Evolutionary conservation across 2,888 invertebrate species (phyloP).

Genomic region (Empis livida): DNA sequence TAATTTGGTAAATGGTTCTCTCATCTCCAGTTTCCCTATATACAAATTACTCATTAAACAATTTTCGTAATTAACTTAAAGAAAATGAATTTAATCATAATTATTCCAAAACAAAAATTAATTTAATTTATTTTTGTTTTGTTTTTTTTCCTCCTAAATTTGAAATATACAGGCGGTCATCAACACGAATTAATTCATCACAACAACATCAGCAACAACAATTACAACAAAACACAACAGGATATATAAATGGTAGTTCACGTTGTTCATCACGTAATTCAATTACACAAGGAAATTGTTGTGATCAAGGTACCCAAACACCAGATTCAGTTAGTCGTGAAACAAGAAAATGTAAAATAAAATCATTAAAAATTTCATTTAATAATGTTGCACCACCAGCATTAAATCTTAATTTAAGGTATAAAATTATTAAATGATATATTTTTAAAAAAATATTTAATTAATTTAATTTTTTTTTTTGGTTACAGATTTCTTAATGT

Average conservation of each 20-base stretch:
- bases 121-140: neutral
- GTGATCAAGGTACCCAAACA: slow-evolving; percentile 60
- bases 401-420: slow-evolving; percentile 47
- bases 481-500: slow-evolving; percentile 55
- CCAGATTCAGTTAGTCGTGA: slow-evolving; percentile 57
- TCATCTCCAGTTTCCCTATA: no score
- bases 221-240: slow-evolving; percentile 44
- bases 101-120: no score
- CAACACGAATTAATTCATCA: slow-evolving; percentile 20
- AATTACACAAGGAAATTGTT: slow-evolving; percentile 19
- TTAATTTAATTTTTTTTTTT: no score
- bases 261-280: slow-evolving; percentile 18
- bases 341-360: slow-evolving; percentile 46
- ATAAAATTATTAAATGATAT: slow-evolving; percentile 20
- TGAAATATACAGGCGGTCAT: neutral
- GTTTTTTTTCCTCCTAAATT: no score
- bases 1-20: no score
- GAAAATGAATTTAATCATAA: no score
- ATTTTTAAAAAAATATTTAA: neutral
- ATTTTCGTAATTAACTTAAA: no score
- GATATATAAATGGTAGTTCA: slow-evolving; percentile 42
- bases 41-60: no score
- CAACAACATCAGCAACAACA: slow-evolving; percentile 41
- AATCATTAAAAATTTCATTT: slow-evolving; percentile 46
- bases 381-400: slow-evolving; percentile 48